These are phyloP conservation scores for Globia sparganii DNA, from an alignment of 2,888 invertebrate genomes.

Conservation along the genomic window DNA sequence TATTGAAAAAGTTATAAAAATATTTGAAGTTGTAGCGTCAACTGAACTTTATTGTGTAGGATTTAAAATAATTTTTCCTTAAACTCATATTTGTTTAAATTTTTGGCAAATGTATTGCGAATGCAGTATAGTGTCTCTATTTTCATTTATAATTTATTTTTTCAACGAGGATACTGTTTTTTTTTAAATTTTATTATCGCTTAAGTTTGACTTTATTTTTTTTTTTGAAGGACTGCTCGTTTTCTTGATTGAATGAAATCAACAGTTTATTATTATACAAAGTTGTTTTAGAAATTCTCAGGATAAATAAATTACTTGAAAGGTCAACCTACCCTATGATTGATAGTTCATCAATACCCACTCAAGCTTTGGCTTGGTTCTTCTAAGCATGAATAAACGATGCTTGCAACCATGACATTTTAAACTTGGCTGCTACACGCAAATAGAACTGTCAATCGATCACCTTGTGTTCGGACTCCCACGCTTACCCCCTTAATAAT, in stretches of 20 bases:
- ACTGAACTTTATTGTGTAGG: too few relatives aligned
- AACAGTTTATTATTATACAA: slow-evolving; percentile 3
- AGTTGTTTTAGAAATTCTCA: slow-evolving; percentile 9
- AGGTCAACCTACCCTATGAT: slow-evolving; percentile 17
- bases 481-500: too few relatives aligned
- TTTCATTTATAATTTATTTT: too few relatives aligned
- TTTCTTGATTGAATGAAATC: neutral
- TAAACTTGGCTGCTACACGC: slow-evolving; percentile 39
- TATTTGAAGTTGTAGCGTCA: too few relatives aligned
- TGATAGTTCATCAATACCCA: slow-evolving; percentile 17
- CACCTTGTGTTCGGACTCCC: slow-evolving; percentile 43
- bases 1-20: too few relatives aligned
- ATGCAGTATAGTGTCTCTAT: too few relatives aligned
- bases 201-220: neutral
- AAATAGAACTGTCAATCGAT: slow-evolving; percentile 59
- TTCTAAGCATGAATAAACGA: slow-evolving; percentile 30
- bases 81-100: too few relatives aligned
- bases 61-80: too few relatives aligned
- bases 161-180: too few relatives aligned
- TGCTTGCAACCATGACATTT: slow-evolving; percentile 33
- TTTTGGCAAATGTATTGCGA: too few relatives aligned
- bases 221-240: neutral
- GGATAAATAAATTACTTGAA: slow-evolving; percentile 12
- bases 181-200: neutral
- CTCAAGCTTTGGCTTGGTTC: slow-evolving; percentile 9